phyloP scores from a whole-genome alignment of 2,113 vertebrate genomes.

The Macroglossus sobrinus region DNA sequence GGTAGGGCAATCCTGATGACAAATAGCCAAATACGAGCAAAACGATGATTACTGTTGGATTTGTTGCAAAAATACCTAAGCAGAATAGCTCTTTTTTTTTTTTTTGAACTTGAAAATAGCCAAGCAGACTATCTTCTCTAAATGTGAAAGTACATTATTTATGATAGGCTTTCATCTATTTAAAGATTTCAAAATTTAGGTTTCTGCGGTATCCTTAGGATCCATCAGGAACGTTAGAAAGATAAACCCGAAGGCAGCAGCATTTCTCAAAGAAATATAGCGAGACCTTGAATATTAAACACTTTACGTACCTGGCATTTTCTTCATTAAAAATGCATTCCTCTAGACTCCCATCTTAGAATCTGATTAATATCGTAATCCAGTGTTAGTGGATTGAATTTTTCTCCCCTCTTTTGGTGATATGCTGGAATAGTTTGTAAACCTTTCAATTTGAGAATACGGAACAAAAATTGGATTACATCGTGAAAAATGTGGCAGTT shows the following conservation, averaged over 20 bases:
- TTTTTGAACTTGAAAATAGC: conserved; percentile 20
- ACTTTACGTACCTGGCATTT: not conserved
- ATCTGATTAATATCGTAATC: not conserved
- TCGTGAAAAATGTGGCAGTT: conserved; percentile 33
- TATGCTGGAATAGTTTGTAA: conserved; percentile 11
- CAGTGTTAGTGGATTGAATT: not conserved
- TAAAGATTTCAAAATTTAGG: conserved; percentile 19
- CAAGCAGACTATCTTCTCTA: conserved; percentile 7
- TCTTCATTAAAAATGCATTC: conserved; percentile 29
- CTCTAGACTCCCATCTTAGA: not conserved
- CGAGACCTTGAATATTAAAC: not conserved
- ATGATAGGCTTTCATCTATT: conserved; percentile 46
- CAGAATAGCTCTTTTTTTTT: not conserved
- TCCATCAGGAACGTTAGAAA: not conserved
- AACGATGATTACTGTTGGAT: conserved; percentile 30
- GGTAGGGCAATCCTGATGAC: not conserved
- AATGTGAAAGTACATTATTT: conserved; percentile 50
- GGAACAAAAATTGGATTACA: not conserved
- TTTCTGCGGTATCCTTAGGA: not conserved
- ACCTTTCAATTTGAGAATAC: not conserved
- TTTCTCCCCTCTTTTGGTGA: not conserved
- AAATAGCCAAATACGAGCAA: conserved; percentile 4
- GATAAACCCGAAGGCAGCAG: not conserved
- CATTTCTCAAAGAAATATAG: conserved; percentile 43
- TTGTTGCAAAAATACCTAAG: not conserved